A percentile compares a stretch with the other conserved stretches of the same genome.
phyloP scores from a whole-genome alignment of 2,113 vertebrate species.

The Rana temporaria region DNA sequence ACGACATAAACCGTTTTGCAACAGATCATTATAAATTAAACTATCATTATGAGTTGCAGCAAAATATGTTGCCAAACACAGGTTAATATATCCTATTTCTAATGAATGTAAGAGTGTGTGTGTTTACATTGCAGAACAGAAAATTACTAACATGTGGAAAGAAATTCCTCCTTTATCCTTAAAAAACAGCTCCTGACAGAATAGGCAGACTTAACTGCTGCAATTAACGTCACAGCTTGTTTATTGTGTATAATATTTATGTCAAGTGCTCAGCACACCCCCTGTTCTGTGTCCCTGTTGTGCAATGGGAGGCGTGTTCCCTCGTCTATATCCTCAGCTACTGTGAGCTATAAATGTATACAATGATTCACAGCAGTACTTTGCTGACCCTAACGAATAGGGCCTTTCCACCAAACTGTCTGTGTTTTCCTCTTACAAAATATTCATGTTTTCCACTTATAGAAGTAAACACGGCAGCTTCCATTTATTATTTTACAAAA shows the following conservation, averaged over 20 bases:
- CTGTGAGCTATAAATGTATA: constrained; percentile 43
- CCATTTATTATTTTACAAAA: not conserved
- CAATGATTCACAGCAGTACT: constrained; percentile 24
- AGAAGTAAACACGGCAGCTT: not conserved
- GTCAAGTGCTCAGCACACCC: constrained; percentile 47
- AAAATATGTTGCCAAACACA: not conserved
- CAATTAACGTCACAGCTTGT: constrained; percentile 50
- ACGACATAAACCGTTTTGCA: too few relatives aligned
- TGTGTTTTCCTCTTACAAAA: not conserved
- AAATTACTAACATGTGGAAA: constrained; percentile 10
- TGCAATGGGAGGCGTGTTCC: constrained; percentile 37
- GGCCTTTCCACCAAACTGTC: not conserved
- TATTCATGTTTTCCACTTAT: not conserved
- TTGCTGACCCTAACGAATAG: constrained; percentile 7
- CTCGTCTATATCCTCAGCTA: not conserved
- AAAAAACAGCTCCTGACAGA: constrained; percentile 19
- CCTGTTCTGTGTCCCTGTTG: constrained; percentile 26
- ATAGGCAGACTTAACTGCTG: constrained; percentile 34
- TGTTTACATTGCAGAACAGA: constrained; percentile 3
- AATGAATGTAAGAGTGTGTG: not conserved
- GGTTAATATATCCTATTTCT: not conserved
- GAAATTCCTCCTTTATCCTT: constrained; percentile 15
- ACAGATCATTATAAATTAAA: too few relatives aligned
- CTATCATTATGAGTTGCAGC: not conserved
- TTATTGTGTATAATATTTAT: constrained; percentile 38